Evolutionary conservation across 2,113 vertebrate genomes (phyloP).

Genomic region (Leptocoma aspasia): DNA sequence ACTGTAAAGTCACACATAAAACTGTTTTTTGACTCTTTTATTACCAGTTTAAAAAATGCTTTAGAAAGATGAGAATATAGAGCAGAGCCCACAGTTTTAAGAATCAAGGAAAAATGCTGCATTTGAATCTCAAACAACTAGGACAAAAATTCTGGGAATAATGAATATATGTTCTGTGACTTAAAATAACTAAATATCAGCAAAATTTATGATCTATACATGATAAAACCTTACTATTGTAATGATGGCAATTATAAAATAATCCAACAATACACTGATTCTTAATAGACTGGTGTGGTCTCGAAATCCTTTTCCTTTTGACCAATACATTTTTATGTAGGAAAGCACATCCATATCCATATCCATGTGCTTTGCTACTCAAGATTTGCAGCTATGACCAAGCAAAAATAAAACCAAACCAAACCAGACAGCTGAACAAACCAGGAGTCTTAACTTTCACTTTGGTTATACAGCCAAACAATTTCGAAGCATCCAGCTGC

Average conservation of each 20-base stretch:
- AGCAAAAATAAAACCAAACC: too few relatives aligned
- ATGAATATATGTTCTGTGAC: background rate
- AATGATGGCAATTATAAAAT: background rate
- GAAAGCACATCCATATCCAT: background rate
- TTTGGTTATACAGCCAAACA: background rate
- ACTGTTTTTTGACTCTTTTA: background rate
- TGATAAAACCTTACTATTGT: background rate
- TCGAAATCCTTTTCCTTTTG: background rate
- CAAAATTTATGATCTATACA: background rate
- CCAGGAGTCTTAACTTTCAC: background rate
- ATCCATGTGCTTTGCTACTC: background rate
- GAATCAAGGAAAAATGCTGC: background rate
- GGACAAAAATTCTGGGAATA: background rate
- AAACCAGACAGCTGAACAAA: background rate
- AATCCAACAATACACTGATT: background rate
- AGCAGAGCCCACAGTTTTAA: background rate
- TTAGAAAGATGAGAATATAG: background rate
- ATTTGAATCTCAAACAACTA: background rate
- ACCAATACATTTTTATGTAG: background rate
- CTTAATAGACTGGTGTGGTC: background rate
- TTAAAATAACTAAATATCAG: background rate
- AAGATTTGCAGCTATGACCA: background rate
- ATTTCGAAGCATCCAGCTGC: background rate
- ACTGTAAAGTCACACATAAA: background rate
- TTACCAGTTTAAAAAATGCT: background rate